Base-by-base conservation (phyloP, 2,888 invertebrate genomes). In the Cryptocephalus primarius region DNA sequence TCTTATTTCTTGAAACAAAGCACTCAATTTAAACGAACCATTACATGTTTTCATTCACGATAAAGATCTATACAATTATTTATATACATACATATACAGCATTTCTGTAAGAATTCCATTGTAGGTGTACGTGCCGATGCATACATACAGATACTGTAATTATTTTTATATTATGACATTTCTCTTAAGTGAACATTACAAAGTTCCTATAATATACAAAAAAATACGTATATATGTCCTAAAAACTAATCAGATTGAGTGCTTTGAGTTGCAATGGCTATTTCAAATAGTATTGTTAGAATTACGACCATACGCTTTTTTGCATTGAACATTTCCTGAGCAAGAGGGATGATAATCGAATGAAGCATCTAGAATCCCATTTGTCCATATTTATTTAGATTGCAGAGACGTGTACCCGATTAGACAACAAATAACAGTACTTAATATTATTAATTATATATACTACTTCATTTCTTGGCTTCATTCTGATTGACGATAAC, bases 401-500 rank as follows among this genome's bases (percentile, higher is more conserved):
- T 59, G 60, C 63, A 60, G 57, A 61, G 61, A 65, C 63, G 65
- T 67, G 66, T 66, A 67, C 64, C 60, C 62, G 60, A 66, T 64
- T 64, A 64, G 60, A 55, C 55, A 58, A 55, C 54, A 54, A 55
- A 36, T 11, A 36, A 36, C 11, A 36, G 6, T 11, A 36, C 12
- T 36, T 36, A 36, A 11, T 12, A 36, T 36, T 36, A 58, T 56
- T 54, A 59, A 56, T 55, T 65, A 64, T 22, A 22, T 22, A 62
- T 63, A 60, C 63, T 64, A 61, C 60, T 61, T 63, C 59, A 58
- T 59, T 53, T 59, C 56, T 57, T 55, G 52, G 60, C 61, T 61
- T 62, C 55, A 54, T 60, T 62, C 54, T 55, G 56, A 58, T 59
- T 50, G 44, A 55, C 45, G 54, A 55, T 55, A 55, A 53, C 54